These are phyloP conservation scores for Macrobrachium nipponense DNA, from an alignment of 1,140 invertebrate genomes.

Conservation along the genomic window DNA sequence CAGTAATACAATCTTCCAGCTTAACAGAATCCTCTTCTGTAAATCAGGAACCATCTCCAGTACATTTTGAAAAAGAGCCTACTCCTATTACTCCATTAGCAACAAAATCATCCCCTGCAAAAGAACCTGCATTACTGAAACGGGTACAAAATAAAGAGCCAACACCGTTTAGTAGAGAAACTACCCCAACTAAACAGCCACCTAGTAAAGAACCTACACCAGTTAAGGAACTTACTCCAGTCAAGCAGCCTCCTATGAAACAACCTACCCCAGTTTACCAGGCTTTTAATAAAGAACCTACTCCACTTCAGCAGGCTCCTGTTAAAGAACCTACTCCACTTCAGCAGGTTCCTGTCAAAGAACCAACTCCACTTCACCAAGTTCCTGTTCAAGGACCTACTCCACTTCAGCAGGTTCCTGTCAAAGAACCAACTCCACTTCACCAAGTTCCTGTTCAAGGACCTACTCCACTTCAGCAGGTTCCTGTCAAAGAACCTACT, in stretches of 20 bases:
- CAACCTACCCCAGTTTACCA: neutral
- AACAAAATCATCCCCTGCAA: neutral
- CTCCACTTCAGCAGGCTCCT: neutral
- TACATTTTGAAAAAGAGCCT: neutral
- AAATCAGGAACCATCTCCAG: constrained; percentile 10
- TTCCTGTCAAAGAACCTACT: neutral
- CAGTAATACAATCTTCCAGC: too few relatives aligned
- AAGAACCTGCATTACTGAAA: neutral
- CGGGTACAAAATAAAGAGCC: neutral
- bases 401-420: neutral
- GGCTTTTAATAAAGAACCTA: neutral
- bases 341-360: neutral
- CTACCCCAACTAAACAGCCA: constrained; percentile 5
- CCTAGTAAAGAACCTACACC: constrained; percentile 16
- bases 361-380: neutral
- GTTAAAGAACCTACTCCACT: neutral
- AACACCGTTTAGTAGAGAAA: constrained; percentile 13
- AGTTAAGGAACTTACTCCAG: neutral
- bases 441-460: neutral
- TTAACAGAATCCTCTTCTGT: neutral
- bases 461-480: neutral
- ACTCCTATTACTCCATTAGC: neutral
- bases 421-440: constrained; percentile 22
- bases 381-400: constrained; percentile 25
- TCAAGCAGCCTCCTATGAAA: neutral